Evolutionary conservation across 2,797 vertebrate species (phyloP), one percentile per base, ranked within the genome.

Genomic region (Eremophila alpestris): DNA sequence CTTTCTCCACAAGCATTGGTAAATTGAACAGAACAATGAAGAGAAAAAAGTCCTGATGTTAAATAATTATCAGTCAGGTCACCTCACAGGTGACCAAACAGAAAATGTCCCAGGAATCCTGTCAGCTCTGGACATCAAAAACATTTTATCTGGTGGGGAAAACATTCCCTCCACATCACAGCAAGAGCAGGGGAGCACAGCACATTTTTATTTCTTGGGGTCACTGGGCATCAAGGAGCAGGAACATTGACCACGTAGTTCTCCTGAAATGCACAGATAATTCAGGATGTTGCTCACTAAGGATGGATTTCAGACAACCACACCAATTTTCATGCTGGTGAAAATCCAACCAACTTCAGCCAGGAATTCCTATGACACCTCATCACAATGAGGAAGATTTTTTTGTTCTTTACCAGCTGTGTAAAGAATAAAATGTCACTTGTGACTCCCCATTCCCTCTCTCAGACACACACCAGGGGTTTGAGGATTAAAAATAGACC

Each of bases 401-500:
- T 38, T 38, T 38, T 11, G 11, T 38, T 38, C 38, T 38, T 38
- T 54, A 86, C 36, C 38, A 87, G 65, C 29, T 68, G 46, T 45
- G 32, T 45, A n/a, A 65, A 49, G 46, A 84, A 63, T 17, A 82
- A 82, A 89, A 89, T 41, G 23, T 15, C 64, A 80, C 41, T 75
- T 43, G 34, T 69, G 26, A 19, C 14, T 84, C 17, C 17, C 65
- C 21, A 11, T 67, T 58, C 49, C 27, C 48, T 30, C 68, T 29
- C 80, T 93, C 46, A 63, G 20, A 82, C 67, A 22, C 21, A 9
- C 9, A 27, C 34, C 20, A 46, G 16, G 27, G 27, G 55, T 21
- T 62, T 46, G 29, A 56, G 78, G 23, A 63, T 88, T 81, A 84
- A 68, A 87, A 88, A 87, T 62, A 96, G 95, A 96, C 41, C 24